Base-by-base conservation (phyloP, 2,797 vertebrate species). In the Loriculus beryllinus region DNA sequence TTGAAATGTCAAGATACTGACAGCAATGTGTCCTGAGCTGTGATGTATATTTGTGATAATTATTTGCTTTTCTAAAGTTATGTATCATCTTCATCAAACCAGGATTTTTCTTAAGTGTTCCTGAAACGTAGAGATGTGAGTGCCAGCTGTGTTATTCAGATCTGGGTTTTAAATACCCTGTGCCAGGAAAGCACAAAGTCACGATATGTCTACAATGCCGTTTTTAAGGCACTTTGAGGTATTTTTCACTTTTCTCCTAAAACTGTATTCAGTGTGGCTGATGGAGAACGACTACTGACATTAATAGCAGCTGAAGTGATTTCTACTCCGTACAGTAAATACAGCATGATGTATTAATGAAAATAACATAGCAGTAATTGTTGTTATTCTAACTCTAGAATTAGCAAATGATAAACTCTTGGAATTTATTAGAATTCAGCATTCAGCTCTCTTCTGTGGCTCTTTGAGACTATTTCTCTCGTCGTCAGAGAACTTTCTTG, bases 41-140 rank as follows among this genome's bases (percentile, higher is more conserved):
- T 92, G 91, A 94, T 86, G 47, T 92, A 86, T 84, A 94, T 92
- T 93, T 95, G 82, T 88, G 92, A 88, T 92, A 96, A 96, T 93
- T 92, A 96, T 96, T 96, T 96, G 91, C 83, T 96, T 96, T 97
- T 96, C 90, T 92, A 86, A 96, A 94, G 89, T 84, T 94, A 95
- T 64, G 70, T 88, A 96, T 91, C 93, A 74, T 77, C 77, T 88
- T 74, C 86, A 93, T 91, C 87, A 86, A 96, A 93, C 54, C 68
- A 86, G 81, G 48, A 82, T 92, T 95, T 89, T 94, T 90, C 80
- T 88, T 86, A 71, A 86, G 39, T 92, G 49, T 75, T 65, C 62
- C 74, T 94, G 83, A 92, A 91, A 92, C 39, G 82, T 48, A 85
- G 64, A 93, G 80, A 92, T 92, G 91, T 54, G 77, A 90, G 42